Percentiles rank a stretch among this genome's conserved stretches.
phyloP scores from a whole-genome alignment of 2,113 vertebrate species.

The Pachypanchax playfairii region DNA sequence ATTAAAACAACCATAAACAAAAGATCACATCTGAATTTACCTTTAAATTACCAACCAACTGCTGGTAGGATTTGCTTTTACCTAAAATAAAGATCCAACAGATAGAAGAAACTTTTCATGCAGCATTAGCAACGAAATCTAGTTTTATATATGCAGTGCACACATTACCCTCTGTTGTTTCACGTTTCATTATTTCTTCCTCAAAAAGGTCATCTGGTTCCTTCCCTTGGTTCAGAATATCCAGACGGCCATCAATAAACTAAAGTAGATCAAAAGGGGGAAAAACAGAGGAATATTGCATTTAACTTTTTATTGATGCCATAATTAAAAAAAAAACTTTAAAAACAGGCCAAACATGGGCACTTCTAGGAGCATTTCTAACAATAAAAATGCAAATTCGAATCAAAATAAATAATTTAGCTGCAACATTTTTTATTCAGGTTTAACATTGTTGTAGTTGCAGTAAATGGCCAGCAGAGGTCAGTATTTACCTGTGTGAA shows the following conservation, averaged over 20 bases:
- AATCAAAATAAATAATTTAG: too few species aligned
- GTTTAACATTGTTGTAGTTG: background rate
- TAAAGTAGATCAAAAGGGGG: conserved; percentile 42
- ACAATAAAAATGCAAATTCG: background rate
- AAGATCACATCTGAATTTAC: conserved; percentile 60
- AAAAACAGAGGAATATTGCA: background rate
- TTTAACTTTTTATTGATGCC: background rate
- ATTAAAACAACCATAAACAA: background rate
- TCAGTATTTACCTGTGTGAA: conserved; percentile 86
- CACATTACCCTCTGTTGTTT: conserved; percentile 75
- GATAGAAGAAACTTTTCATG: background rate
- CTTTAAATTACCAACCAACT: conserved; percentile 87
- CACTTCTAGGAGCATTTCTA: background rate
- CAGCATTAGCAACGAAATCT: background rate
- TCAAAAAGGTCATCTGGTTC: conserved; percentile 88
- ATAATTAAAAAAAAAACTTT: background rate
- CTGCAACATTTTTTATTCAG: conserved; percentile 2
- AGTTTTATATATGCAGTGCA: background rate
- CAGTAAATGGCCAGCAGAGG: conserved; percentile 39
- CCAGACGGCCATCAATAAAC: conserved; percentile 88
- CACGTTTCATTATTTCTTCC: conserved; percentile 81
- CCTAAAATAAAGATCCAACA: conserved; percentile 60
- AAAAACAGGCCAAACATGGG: too few species aligned
- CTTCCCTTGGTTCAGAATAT: conserved; percentile 82
- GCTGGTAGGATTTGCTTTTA: conserved; percentile 82